Evolutionary conservation across 2,888 invertebrate species (phyloP).

Genomic region (Ophioninae sp.): DNA sequence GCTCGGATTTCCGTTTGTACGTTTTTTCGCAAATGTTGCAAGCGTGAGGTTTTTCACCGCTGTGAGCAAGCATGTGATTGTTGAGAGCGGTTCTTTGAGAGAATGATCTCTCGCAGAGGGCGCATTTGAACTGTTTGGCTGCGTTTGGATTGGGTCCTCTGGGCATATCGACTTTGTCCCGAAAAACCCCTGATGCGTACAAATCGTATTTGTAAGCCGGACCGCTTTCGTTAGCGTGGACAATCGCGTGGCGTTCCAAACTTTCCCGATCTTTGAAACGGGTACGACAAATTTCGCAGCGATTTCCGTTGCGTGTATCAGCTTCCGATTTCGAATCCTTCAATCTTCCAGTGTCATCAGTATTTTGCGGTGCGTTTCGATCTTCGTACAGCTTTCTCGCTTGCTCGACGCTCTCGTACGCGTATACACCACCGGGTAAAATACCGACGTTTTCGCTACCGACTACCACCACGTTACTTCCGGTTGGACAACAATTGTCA

Average conservation of each 20-base stretch:
- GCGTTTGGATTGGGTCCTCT: not conserved
- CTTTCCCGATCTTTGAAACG: conserved; percentile 56
- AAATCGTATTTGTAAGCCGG: conserved; percentile 72
- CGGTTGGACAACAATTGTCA: conserved; percentile 62
- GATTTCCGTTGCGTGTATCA: conserved; percentile 5
- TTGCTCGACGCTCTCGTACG: conserved; percentile 46
- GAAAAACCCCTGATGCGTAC: conserved; percentile 73
- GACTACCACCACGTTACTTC: conserved; percentile 23
- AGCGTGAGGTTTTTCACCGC: conserved; percentile 77
- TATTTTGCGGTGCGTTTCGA: not conserved
- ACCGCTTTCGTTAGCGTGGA: conserved; percentile 66
- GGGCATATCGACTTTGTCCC: conserved; percentile 70
- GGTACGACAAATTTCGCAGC: conserved; percentile 57
- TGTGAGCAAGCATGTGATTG: conserved; percentile 78
- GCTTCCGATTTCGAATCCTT: not conserved
- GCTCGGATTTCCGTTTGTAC: conserved; percentile 77
- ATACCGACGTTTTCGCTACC: conserved; percentile 6
- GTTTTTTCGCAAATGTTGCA: conserved; percentile 78
- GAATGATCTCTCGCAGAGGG: conserved; percentile 76
- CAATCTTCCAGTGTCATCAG: conserved; percentile 31
- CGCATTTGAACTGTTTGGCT: conserved; percentile 75
- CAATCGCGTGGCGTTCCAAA: conserved; percentile 73
- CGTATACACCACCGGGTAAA: conserved; percentile 26
- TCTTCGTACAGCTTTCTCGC: conserved; percentile 54
- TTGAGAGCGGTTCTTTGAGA: conserved; percentile 76